These are phyloP conservation scores for Brachyistius frenatus DNA, from an alignment of 2,113 vertebrate genomes.

Conservation along the genomic window DNA sequence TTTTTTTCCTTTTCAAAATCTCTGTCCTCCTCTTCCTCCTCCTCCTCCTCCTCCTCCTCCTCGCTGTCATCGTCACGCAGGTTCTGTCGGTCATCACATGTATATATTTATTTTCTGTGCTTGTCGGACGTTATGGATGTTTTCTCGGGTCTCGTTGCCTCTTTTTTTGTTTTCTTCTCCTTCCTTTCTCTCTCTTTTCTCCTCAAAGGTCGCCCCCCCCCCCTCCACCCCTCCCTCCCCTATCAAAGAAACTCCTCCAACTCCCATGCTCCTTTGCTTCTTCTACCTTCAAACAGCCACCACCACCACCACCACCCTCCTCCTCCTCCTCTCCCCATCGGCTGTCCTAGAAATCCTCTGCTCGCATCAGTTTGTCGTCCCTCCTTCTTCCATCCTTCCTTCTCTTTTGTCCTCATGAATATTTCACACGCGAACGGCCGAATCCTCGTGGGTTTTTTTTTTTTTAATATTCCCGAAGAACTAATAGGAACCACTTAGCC, in stretches of 20 bases:
- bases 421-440: conserved; percentile 72
- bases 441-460: conserved; percentile 23
- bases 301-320: conserved; percentile 19
- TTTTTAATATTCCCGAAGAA: conserved; percentile 13
- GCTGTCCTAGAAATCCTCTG: conserved; percentile 71
- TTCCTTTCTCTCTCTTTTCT: conserved; percentile 38
- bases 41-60: conserved; percentile 31
- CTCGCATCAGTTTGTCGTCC: conserved; percentile 69
- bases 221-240: conserved; percentile 6
- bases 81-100: conserved; percentile 38
- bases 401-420: conserved; percentile 82
- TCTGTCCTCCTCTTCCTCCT: conserved; percentile 57
- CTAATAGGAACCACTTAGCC: conserved; percentile 49
- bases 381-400: conserved; percentile 46
- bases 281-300: background rate
- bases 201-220: conserved; percentile 48
- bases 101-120: conserved; percentile 47
- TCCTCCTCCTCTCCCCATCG: conserved; percentile 13
- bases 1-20: conserved; percentile 22
- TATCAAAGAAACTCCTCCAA: conserved; percentile 26
- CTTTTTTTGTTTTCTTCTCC: conserved; percentile 37
- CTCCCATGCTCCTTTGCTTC: conserved; percentile 58
- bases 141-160: conserved; percentile 41
- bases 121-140: conserved; percentile 66
- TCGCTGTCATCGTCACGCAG: conserved; percentile 56